Conservation (phyloP, 2,888 invertebrate species). For the Yponomeuta malinellus region DNA sequence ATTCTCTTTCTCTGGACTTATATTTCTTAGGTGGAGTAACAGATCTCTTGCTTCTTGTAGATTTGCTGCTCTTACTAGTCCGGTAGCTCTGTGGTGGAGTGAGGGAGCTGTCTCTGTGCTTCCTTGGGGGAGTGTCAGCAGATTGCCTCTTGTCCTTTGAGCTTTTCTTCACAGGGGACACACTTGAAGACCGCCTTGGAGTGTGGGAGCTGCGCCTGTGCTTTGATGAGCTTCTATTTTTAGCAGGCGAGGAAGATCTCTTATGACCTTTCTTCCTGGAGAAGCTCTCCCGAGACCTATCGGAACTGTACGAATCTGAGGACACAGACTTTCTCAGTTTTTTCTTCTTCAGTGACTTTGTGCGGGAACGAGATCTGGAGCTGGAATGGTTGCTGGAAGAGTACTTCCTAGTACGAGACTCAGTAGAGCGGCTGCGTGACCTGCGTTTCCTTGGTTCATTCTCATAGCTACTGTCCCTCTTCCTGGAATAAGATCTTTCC, state of each 20-base stretch:
- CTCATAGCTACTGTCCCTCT: slow-evolving; percentile 47
- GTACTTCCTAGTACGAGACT: slow-evolving; percentile 45
- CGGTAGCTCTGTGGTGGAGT: slow-evolving; percentile 37
- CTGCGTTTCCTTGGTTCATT: slow-evolving; percentile 34
- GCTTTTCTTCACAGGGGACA: neutral
- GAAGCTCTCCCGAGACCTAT: slow-evolving; percentile 39
- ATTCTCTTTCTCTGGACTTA: slow-evolving; percentile 18
- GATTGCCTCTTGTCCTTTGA: slow-evolving; percentile 4
- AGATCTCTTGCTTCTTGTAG: slow-evolving; percentile 35
- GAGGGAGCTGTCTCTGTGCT: slow-evolving; percentile 23
- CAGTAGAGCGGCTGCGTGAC: slow-evolving; percentile 44
- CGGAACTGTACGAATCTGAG: slow-evolving; percentile 48
- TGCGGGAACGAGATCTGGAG: slow-evolving; percentile 48
- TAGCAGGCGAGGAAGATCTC: neutral
- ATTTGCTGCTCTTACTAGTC: slow-evolving; percentile 37
- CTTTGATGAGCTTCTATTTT: neutral
- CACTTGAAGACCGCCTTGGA: slow-evolving; percentile 3
- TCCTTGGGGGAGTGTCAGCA: slow-evolving; percentile 33
- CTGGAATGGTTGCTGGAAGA: slow-evolving; percentile 56
- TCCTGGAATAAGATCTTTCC: slow-evolving; percentile 44
- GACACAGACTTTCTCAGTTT: slow-evolving; percentile 41
- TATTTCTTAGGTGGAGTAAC: slow-evolving; percentile 35
- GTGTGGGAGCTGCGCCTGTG: neutral
- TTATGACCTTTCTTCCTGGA: neutral
- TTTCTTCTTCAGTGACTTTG: slow-evolving; percentile 31